phyloP scores from a whole-genome alignment of 2,113 vertebrate genomes.

The Synodontis membranacea region DNA sequence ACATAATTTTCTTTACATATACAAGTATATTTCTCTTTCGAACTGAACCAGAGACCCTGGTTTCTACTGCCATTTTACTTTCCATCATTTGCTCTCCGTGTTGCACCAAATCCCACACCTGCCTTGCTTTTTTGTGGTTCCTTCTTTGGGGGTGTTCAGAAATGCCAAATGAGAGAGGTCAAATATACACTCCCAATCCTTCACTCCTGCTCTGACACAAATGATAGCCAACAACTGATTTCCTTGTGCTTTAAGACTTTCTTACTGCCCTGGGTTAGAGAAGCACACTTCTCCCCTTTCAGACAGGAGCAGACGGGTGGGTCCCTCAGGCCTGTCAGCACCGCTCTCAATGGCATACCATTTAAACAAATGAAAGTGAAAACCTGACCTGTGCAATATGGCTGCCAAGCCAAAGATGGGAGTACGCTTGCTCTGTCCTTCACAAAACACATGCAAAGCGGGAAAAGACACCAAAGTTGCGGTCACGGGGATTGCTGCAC shows the following conservation, averaged over 20 bases:
- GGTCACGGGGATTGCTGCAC: not conserved
- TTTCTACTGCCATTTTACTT: not conserved
- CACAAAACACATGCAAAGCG: not conserved
- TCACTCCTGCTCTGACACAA: conserved; percentile 21
- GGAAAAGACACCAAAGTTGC: not conserved
- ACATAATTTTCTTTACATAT: not conserved
- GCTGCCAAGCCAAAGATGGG: conserved; percentile 37
- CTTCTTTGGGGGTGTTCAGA: not conserved
- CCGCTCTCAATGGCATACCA: conserved; percentile 31
- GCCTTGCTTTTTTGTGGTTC: not conserved
- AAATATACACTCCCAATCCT: not conserved
- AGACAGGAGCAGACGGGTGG: conserved; percentile 39
- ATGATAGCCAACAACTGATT: conserved; percentile 28
- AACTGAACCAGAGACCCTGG: too few relatives aligned
- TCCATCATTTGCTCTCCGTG: not conserved
- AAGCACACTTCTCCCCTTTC: not conserved
- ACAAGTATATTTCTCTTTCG: not conserved
- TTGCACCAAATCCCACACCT: not conserved
- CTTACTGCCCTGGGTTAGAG: conserved; percentile 8
- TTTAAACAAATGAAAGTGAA: conserved; percentile 44
- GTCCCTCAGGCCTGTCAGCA: conserved; percentile 37
- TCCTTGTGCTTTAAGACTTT: conserved; percentile 18
- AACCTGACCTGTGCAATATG: conserved; percentile 31
- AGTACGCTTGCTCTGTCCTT: not conserved
- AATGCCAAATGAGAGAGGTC: not conserved